Conservation (phyloP, 92 coral and sea anemone genomes). For the Bergia puertoricense region DNA sequence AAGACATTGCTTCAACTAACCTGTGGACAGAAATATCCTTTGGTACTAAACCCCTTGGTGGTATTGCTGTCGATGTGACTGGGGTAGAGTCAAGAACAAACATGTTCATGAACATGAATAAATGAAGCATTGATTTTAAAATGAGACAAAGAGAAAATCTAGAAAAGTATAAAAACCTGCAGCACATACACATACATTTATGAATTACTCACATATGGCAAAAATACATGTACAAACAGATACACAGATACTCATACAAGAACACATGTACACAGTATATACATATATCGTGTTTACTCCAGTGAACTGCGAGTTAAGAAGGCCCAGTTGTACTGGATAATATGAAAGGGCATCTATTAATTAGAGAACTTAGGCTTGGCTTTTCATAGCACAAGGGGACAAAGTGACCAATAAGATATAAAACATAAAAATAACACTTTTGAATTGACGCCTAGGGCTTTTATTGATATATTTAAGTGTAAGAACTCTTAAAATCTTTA, state of each 20-base stretch:
- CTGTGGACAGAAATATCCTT: conserved; percentile 98
- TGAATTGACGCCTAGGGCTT: too few relatives aligned
- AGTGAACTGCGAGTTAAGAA: too few relatives aligned
- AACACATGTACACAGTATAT: too few relatives aligned
- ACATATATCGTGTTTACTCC: too few relatives aligned
- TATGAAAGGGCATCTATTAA: too few relatives aligned
- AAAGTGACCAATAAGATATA: too few relatives aligned
- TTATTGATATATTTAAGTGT: too few relatives aligned
- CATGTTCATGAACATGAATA: not conserved
- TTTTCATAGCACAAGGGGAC: too few relatives aligned
- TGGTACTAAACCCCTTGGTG: conserved; percentile 68
- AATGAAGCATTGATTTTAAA: not conserved
- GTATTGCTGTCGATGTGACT: conserved; percentile 85
- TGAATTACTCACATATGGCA: not conserved
- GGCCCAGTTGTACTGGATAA: too few relatives aligned
- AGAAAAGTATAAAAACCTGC: not conserved
- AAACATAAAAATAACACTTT: too few relatives aligned
- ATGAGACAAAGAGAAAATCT: not conserved
- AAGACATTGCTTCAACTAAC: conserved; percentile 46
- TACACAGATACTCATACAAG: not conserved
- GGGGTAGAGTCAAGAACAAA: not conserved
- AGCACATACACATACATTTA: not conserved
- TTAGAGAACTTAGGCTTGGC: too few relatives aligned
- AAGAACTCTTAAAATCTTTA: too few relatives aligned
- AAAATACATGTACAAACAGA: not conserved